Evolutionary conservation across 2,888 invertebrate genomes (phyloP), one percentile per base, ranked within the genome.

Genomic region (Acanthosepion esculentum): DNA sequence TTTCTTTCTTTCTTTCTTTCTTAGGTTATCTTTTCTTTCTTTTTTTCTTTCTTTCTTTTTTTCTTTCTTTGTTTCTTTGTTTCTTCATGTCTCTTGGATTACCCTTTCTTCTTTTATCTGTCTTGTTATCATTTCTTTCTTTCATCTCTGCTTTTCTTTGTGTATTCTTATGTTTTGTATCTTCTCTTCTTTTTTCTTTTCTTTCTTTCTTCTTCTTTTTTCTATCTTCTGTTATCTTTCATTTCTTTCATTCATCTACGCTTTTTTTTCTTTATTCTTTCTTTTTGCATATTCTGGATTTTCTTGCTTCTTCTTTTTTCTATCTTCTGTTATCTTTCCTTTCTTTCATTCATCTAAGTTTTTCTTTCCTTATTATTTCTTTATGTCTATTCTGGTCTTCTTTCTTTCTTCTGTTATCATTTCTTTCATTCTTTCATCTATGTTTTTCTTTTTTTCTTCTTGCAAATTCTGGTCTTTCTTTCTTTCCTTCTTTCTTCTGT

Each of bases 381-480:
- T 29, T 29, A 2, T 29, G 8, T 26, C 29, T n/a, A n/a, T 78
- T 29, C 29, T n/a, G 10, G 29, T 6, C 0, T 26, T 5, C 23
- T 29, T 78, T 8, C 6, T n/a, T n/a, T 78, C 0, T 0, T 5
- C 8, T 3, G 3, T 78, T n/a, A 4, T 78, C 0, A 2, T 15
- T 4, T 33, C 12, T 3, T n/a, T n/a, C n/a, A n/a, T n/a, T n/a
- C n/a, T 8, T 1, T 1, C 15, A 3, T 78, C 20, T n/a, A 0
- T 15, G n/a, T n/a, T 15, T 0, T 33, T 0, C n/a, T 2, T n/a
- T n/a, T 12, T n/a, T n/a, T n/a, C 10, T 0, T n/a, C n/a, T n/a
- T n/a, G 3, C 7, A 29, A 6, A 0, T 78, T 78, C 12, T n/a
- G 10, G n/a, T n/a, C n/a, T 78, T n/a, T 20, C 20, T 78, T n/a